A percentile compares a stretch with the other conserved stretches of the same genome.
phyloP scores from a whole-genome alignment of 2,113 vertebrate genomes.

The Choloepus hoffmanni region DNA sequence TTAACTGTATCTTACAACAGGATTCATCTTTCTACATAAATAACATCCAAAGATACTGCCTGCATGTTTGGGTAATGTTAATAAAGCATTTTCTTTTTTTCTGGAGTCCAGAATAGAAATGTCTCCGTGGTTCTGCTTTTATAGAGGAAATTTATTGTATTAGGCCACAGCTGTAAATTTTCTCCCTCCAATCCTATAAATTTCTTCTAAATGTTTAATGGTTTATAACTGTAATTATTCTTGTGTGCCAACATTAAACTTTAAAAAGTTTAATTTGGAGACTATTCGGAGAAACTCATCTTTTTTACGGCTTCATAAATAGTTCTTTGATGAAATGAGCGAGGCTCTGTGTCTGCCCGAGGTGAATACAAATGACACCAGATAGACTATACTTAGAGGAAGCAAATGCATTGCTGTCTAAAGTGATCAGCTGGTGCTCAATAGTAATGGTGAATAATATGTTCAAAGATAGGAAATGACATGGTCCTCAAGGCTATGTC shows the following conservation, averaged over 20 bases:
- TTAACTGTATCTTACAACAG: slow-evolving; percentile 63
- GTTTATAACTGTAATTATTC: slow-evolving; percentile 92
- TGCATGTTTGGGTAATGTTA: slow-evolving; percentile 73
- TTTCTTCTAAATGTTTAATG: slow-evolving; percentile 90
- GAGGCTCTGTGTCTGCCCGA: slow-evolving; percentile 82
- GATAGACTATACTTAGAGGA: slow-evolving; percentile 43
- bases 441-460: neutral
- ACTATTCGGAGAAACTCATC: slow-evolving; percentile 89
- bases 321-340: slow-evolving; percentile 89
- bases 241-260: slow-evolving; percentile 90
- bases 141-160: slow-evolving; percentile 85
- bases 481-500: neutral
- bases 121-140: slow-evolving; percentile 83
- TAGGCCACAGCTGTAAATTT: slow-evolving; percentile 87
- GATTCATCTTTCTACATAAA: slow-evolving; percentile 71
- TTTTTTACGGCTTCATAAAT: slow-evolving; percentile 92
- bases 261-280: slow-evolving; percentile 92
- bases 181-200: slow-evolving; percentile 86
- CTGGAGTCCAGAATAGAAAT: slow-evolving; percentile 80
- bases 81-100: slow-evolving; percentile 75
- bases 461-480: neutral
- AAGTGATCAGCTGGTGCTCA: slow-evolving; percentile 57
- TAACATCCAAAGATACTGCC: slow-evolving; percentile 29
- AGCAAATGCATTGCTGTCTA: slow-evolving; percentile 63
- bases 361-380: slow-evolving; percentile 86